phyloP scores from a whole-genome alignment of 1,140 invertebrate species.

The Patella vulgata region DNA sequence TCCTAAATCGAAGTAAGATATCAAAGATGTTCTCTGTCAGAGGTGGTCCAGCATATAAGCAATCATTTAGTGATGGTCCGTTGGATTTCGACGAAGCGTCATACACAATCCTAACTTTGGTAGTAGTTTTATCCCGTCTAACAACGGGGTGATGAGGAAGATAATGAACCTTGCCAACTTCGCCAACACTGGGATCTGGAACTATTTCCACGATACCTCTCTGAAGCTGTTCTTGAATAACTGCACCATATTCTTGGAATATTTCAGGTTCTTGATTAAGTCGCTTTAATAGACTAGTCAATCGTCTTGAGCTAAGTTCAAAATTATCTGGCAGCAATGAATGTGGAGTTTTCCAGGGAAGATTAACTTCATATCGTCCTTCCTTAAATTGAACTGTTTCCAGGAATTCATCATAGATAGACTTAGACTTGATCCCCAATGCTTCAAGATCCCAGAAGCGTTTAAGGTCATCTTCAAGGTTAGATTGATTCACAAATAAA shows the following conservation, averaged over 20 bases:
- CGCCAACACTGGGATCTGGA: not conserved
- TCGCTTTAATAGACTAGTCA: not conserved
- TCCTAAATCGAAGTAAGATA: no score
- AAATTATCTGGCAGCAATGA: slow-evolving; percentile 8
- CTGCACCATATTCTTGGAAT: slow-evolving; percentile 2
- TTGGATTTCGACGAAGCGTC: not conserved
- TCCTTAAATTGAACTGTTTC: not conserved
- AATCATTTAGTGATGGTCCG: slow-evolving; percentile 7
- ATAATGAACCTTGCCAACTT: not conserved
- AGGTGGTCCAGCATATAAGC: slow-evolving; percentile 1
- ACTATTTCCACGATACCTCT: slow-evolving; percentile 9
- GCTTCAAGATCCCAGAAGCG: no score
- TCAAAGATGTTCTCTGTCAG: not conserved
- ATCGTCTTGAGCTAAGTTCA: slow-evolving; percentile 1
- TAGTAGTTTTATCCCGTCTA: no score
- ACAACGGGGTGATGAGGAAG: not conserved
- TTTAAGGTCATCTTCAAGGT: no score
- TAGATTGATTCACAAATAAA: no score
- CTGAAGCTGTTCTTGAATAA: slow-evolving; percentile 10
- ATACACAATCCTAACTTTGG: not conserved
- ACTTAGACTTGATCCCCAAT: no score
- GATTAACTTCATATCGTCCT: slow-evolving; percentile 2
- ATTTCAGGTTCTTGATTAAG: slow-evolving; percentile 5
- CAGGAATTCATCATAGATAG: no score
- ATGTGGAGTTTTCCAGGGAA: slow-evolving; percentile 13